Conservation (phyloP, 2,888 invertebrate genomes). For the Andrena bicolor region DNA sequence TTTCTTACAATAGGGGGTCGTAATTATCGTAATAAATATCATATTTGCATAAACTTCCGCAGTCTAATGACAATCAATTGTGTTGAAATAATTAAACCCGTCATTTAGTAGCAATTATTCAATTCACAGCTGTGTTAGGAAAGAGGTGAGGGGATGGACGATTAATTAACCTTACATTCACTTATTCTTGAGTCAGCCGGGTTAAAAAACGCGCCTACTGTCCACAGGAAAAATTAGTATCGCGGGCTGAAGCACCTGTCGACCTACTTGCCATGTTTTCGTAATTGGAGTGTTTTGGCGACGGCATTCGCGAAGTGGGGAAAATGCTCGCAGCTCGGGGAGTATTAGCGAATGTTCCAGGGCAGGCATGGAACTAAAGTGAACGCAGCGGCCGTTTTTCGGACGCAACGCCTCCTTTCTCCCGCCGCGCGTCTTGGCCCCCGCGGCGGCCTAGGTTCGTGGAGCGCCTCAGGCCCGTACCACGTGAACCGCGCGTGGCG, state of each 20-base stretch:
- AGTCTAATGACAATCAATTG: not conserved
- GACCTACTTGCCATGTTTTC: constrained; percentile 51
- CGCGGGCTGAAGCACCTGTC: constrained; percentile 38
- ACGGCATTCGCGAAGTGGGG: not conserved
- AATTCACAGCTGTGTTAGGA: not conserved
- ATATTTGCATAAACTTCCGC: too few species aligned
- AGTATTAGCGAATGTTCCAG: not conserved
- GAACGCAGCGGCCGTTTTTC: too few species aligned
- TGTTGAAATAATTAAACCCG: constrained; percentile 22
- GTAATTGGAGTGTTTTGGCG: constrained; percentile 50
- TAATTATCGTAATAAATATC: too few species aligned
- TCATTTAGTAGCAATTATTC: constrained; percentile 7
- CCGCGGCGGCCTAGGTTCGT: too few species aligned
- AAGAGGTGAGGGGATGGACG: not conserved
- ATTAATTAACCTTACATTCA: constrained; percentile 50
- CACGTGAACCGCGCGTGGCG: too few species aligned
- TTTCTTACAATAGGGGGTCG: too few species aligned
- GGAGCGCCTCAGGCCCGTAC: too few species aligned
- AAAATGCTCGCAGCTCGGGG: constrained; percentile 8
- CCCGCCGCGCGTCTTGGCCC: too few species aligned
- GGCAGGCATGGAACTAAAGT: too few species aligned
- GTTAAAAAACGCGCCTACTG: constrained; percentile 9
- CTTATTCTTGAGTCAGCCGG: constrained; percentile 13
- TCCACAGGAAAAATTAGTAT: constrained; percentile 40
- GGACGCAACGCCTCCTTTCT: too few species aligned